These are phyloP conservation scores for Ceuthmochares aereus DNA, from an alignment of 2,113 vertebrate species.

Conservation along the genomic window DNA sequence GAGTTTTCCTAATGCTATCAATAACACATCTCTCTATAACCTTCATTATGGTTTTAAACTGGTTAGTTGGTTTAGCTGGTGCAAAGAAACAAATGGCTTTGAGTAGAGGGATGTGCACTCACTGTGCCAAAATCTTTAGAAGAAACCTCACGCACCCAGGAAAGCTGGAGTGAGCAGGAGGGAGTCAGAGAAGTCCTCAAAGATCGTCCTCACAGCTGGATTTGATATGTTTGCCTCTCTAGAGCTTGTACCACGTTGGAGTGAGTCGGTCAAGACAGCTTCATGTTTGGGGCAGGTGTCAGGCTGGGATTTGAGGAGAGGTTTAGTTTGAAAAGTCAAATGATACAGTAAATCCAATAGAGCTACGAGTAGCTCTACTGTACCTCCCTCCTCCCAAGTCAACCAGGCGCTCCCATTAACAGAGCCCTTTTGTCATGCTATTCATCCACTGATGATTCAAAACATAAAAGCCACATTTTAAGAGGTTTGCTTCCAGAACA, in stretches of 20 bases:
- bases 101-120: not conserved
- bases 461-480: rapidly evolving
- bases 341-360: rapidly evolving
- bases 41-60: not conserved
- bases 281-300: not conserved
- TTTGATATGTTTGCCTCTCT: not conserved
- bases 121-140: not conserved
- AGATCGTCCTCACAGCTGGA: rapidly evolving
- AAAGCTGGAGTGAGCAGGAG: not conserved
- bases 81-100: not conserved
- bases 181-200: not conserved
- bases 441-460: not conserved
- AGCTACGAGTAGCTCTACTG: not conserved
- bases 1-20: not conserved
- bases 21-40: not conserved
- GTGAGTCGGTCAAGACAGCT: not conserved
- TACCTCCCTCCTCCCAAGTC: not conserved
- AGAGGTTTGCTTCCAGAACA: not conserved
- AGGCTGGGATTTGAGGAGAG: not conserved
- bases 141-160: not conserved
- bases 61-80: not conserved
- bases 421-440: rapidly evolving
- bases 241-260: rapidly evolving
- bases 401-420: not conserved
- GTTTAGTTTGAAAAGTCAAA: not conserved